Evolutionary conservation across 2,797 vertebrate species (phyloP).

Genomic region (Melanotaenia trifasciata): DNA sequence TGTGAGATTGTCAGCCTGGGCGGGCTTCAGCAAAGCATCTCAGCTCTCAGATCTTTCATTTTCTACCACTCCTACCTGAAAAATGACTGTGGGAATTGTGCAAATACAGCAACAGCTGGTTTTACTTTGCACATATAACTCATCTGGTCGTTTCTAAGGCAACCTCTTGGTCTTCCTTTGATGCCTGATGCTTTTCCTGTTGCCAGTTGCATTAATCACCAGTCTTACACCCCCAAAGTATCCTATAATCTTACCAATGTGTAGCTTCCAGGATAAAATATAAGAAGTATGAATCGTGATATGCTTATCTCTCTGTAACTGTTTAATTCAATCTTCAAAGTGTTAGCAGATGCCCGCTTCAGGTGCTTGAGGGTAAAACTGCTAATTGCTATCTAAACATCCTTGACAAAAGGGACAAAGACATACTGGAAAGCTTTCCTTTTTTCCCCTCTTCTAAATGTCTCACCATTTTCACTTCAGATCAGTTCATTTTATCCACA

Average conservation of each 20-base stretch:
- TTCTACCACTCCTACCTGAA: constrained; percentile 12
- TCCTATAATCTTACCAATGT: constrained; percentile 13
- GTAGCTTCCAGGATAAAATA: constrained; percentile 23
- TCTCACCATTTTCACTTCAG: constrained; percentile 38
- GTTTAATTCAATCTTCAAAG: constrained; percentile 64
- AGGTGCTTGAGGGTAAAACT: constrained; percentile 70
- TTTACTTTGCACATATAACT: constrained; percentile 29
- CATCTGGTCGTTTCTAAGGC: constrained; percentile 30
- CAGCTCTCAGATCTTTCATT: constrained; percentile 19
- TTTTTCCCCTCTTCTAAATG: constrained; percentile 17
- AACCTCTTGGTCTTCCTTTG: constrained; percentile 1
- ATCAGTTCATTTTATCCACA: constrained; percentile 55
- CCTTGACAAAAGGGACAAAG: constrained; percentile 74
- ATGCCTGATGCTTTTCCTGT: constrained; percentile 4
- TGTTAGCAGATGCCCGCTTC: constrained; percentile 43
- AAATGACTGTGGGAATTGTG: constrained; percentile 61
- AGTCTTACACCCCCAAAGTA: neutral
- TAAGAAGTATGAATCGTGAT: constrained; percentile 34
- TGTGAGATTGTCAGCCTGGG: constrained; percentile 62
- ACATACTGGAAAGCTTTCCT: constrained; percentile 23
- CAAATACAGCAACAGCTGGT: constrained; percentile 31
- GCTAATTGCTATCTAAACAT: constrained; percentile 87
- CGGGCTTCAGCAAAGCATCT: constrained; percentile 49
- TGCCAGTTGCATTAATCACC: constrained; percentile 25
- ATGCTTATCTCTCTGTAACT: constrained; percentile 50